These are phyloP conservation scores for Sternarchorhynchus goeldii DNA, from an alignment of 2,797 vertebrate species.

Conservation along the genomic window DNA sequence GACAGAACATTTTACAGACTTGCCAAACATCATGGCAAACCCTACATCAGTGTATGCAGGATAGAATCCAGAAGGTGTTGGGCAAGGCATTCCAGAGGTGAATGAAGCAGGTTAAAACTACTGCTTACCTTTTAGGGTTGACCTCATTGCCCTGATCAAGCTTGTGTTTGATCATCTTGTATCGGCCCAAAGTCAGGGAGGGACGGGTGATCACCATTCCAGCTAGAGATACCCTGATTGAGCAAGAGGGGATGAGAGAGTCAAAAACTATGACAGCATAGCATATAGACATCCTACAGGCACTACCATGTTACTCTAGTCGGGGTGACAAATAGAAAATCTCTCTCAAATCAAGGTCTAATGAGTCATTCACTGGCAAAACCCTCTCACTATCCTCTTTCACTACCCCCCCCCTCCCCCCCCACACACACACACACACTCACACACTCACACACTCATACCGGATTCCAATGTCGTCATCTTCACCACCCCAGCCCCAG, in stretches of 20 bases:
- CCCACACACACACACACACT: too few species aligned
- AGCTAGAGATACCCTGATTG: constrained; percentile 77
- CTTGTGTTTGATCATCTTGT: constrained; percentile 86
- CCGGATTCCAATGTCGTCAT: constrained; percentile 80
- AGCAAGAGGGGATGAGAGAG: not conserved
- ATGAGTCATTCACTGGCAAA: too few species aligned
- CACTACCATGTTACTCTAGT: too few species aligned
- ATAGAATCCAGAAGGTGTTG: not conserved
- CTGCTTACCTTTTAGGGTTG: constrained; percentile 77
- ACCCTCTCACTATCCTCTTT: not conserved
- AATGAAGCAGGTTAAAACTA: not conserved
- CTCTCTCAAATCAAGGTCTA: too few species aligned
- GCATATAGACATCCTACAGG: not conserved
- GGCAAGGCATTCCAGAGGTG: not conserved
- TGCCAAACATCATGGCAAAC: too few species aligned
- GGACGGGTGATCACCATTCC: constrained; percentile 83
- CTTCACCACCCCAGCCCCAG: constrained; percentile 76
- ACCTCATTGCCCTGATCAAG: constrained; percentile 79
- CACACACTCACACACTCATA: constrained; percentile 45
- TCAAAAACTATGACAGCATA: not conserved
- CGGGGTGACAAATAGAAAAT: too few species aligned
- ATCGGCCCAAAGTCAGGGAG: constrained; percentile 74
- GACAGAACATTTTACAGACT: too few species aligned
- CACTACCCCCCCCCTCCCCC: too few species aligned
- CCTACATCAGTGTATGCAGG: too few species aligned